phyloP scores from a whole-genome alignment of 1,140 invertebrate genomes.

The Planococcus citri region DNA sequence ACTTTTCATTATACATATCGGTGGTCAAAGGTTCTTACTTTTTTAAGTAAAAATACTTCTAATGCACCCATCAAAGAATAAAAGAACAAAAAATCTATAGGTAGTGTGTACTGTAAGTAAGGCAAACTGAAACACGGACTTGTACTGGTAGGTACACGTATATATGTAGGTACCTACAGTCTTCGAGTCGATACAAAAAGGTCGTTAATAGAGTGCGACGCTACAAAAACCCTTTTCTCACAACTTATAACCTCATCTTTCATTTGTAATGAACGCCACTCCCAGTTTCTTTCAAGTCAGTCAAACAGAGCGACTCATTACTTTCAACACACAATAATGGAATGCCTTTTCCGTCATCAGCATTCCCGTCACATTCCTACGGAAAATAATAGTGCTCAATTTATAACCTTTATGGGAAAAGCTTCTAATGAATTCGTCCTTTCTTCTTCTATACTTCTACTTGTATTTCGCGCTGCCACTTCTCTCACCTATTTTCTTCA shows the following conservation, averaged over 20 bases:
- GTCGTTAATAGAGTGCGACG: conserved; percentile 12
- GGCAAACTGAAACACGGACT: too few species aligned
- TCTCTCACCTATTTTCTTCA: not conserved
- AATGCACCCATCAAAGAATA: too few species aligned
- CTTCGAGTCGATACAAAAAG: conserved; percentile 20
- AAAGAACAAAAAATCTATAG: too few species aligned
- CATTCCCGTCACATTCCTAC: conserved; percentile 19
- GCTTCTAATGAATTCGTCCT: conserved; percentile 14
- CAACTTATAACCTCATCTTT: conserved; percentile 18
- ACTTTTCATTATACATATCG: too few species aligned
- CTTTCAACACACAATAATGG: conserved; percentile 20
- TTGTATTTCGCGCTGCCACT: not conserved
- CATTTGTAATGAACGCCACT: conserved; percentile 20
- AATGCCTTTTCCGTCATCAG: conserved; percentile 20
- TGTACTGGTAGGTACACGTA: too few species aligned
- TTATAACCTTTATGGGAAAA: conserved; percentile 20
- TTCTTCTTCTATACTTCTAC: not conserved
- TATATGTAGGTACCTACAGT: too few species aligned
- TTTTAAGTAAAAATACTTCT: too few species aligned
- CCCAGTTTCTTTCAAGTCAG: conserved; percentile 20
- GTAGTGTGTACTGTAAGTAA: too few species aligned
- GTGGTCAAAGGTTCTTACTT: too few species aligned
- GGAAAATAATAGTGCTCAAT: conserved; percentile 20
- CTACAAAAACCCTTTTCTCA: conserved; percentile 11
- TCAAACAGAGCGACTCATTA: conserved; percentile 20